Evolutionary conservation across 2,888 invertebrate genomes (phyloP), one percentile per base, ranked within the genome.

Genomic region (Monopis laevigella): DNA sequence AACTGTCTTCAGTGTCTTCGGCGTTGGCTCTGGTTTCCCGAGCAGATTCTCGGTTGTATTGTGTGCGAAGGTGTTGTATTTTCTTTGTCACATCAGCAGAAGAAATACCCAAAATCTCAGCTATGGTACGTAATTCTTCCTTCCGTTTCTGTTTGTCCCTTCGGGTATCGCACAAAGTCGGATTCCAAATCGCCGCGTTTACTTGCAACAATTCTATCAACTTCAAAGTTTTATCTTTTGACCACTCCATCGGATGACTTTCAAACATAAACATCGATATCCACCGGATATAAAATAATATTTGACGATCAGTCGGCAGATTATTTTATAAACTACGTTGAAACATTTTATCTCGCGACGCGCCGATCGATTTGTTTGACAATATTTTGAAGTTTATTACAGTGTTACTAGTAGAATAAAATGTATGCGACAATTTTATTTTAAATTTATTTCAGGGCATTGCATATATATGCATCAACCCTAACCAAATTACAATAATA

Each of bases 31-130:
- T 67, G 10, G 77, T 67, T 67, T 84, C 84, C 27, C 82, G 69
- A 29, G 78, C 81, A 3, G 82, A 80, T 49, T 85, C 85, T 4
- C 86, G 73, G 50, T 85, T 85, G 48, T 85, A 85, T 45, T 85
- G 86, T 1, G 86, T 85, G 3, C 85, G 68, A 27, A 85, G 60
- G 44, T 85, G 85, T 47, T 85, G 86, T 40, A 85, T 84, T 48
- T 85, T 85, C 51, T 84, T 85, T 1, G 84, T 84, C 17, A 80
- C 66, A 48, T 85, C 85, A 3, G 74, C 67, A 16, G 61, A 65
- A 50, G 59, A 63, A 45, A 78, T 64, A 5, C 62, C 64, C 12
- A 80, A 58, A 40, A 66, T 54, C 14, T 67, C 67, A 0, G 78
- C 60, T 49, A 80, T 75, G n/a, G 57, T 56, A 1, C 71, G 62